A percentile compares a stretch with the other conserved stretches of the same genome.
phyloP scores from a whole-genome alignment of 2,797 vertebrate species.

The Phylloscopus collybita region DNA sequence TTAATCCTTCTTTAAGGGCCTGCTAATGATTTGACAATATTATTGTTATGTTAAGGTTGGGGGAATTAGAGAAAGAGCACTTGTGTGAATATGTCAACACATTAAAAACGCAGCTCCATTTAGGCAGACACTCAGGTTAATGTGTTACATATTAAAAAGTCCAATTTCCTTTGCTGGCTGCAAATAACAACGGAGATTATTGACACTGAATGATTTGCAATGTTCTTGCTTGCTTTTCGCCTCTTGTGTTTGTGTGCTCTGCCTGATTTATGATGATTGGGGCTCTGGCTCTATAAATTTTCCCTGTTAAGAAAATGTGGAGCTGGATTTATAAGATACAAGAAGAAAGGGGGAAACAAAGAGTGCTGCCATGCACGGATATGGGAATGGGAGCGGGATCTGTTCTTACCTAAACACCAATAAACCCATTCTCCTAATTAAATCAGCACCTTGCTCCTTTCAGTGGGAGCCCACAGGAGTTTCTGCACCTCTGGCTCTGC shows the following conservation, averaged over 20 bases:
- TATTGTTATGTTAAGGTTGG: conserved; percentile 50
- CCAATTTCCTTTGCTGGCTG: conserved; percentile 58
- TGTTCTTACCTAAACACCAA: neutral
- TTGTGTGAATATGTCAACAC: conserved; percentile 59
- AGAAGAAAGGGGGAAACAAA: neutral
- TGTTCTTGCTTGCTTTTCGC: neutral
- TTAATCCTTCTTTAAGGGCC: conserved; percentile 55
- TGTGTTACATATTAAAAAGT: conserved; percentile 67
- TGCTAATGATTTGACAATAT: conserved; percentile 63
- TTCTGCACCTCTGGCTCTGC: neutral
- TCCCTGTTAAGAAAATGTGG: conserved; percentile 3
- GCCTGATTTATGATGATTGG: conserved; percentile 33
- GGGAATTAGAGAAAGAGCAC: conserved; percentile 51
- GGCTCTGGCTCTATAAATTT: conserved; percentile 12
- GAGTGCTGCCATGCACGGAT: neutral
- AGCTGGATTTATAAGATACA: neutral
- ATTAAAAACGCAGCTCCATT: conserved; percentile 45
- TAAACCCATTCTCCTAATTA: neutral
- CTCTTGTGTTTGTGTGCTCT: conserved; percentile 9
- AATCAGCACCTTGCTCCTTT: neutral
- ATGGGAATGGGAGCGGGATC: neutral
- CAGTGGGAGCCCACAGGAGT: neutral
- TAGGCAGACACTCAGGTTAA: conserved; percentile 60
- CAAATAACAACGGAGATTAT: conserved; percentile 36
- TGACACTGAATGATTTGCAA: conserved; percentile 55